Evolutionary conservation across 2,113 vertebrate species (phyloP).

Genomic region (Solea senegalensis): DNA sequence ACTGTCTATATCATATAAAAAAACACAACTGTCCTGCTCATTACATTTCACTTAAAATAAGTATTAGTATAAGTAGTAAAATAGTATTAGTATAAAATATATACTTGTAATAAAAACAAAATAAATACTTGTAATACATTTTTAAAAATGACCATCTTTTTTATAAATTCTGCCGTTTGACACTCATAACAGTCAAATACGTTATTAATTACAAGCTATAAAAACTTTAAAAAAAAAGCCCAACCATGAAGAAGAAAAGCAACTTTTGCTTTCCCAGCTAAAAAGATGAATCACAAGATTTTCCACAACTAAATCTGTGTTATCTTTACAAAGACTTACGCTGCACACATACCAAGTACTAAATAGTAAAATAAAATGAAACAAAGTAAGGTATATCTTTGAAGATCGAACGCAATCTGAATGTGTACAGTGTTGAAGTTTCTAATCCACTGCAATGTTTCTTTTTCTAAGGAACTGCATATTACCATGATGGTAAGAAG

Average conservation of each 20-base stretch:
- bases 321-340: slow-evolving; percentile 7
- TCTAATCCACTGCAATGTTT: neutral
- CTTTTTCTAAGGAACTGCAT: neutral
- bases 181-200: neutral
- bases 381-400: too few species aligned
- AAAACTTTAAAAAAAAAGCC: neutral
- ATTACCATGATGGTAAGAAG: too few species aligned
- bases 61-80: too few species aligned
- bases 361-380: neutral
- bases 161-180: neutral
- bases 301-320: slow-evolving; percentile 3
- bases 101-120: too few species aligned
- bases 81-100: too few species aligned
- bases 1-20: neutral
- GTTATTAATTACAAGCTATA: slow-evolving; percentile 15
- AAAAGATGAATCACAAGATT: slow-evolving; percentile 30
- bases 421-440: neutral
- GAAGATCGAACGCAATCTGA: neutral
- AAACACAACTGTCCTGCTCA: too few species aligned
- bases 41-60: neutral
- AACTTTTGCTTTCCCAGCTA: slow-evolving; percentile 10
- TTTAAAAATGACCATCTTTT: neutral
- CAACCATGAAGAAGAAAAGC: slow-evolving; percentile 16
- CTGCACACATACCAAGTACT: neutral
- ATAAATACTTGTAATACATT: neutral